phyloP scores from a whole-genome alignment of 2,888 invertebrate species.

The Diarsia dahlii region DNA sequence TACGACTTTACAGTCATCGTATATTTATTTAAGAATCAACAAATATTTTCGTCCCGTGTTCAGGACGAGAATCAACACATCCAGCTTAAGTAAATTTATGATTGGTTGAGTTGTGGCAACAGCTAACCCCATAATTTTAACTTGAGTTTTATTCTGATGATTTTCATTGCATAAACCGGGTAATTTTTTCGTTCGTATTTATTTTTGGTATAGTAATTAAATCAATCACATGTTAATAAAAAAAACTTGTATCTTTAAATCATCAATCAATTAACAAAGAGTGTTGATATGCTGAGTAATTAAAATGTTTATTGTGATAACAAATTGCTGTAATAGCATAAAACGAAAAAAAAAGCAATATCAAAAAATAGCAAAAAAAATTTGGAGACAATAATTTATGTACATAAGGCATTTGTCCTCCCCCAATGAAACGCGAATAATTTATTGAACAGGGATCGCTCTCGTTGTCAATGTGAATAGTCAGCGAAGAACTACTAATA shows the following conservation, averaged over 20 bases:
- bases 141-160: not conserved
- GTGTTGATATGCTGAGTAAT: conserved; percentile 1
- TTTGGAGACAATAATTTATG: too few relatives aligned
- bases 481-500: too few relatives aligned
- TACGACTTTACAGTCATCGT: not conserved
- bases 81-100: not conserved
- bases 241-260: conserved; percentile 3
- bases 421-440: too few relatives aligned
- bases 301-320: conserved; percentile 7
- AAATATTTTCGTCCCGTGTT: not conserved
- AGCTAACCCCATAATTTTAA: not conserved
- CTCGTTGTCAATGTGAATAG: too few relatives aligned
- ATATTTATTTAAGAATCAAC: conserved; percentile 19
- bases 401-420: too few relatives aligned
- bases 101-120: not conserved
- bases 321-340: not conserved
- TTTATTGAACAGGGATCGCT: too few relatives aligned
- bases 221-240: not conserved
- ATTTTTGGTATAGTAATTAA: not conserved
- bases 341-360: not conserved
- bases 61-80: not conserved
- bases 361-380: too few relatives aligned
- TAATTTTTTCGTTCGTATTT: not conserved
- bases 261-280: conserved; percentile 10
- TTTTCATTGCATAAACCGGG: not conserved